Evolutionary conservation across 2,797 vertebrate species (phyloP), one percentile per base, ranked within the genome.

Genomic region (Telmatherina bonti): DNA sequence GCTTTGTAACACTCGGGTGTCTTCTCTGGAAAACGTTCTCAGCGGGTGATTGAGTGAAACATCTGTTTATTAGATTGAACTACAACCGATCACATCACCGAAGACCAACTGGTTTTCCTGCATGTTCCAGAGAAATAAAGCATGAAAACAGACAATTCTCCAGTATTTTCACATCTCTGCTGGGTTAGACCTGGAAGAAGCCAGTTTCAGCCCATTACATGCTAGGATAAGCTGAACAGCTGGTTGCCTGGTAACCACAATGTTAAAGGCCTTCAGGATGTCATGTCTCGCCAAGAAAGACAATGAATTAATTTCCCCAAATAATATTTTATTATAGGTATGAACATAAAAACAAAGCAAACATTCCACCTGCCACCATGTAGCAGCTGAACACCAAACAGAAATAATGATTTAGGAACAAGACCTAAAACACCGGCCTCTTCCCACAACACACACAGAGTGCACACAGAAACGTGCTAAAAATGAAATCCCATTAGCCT

Each of bases 401-500:
- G n/a, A 61, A 54, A 59, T 9, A 76, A 54, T 11, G 22, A 74
- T 62, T 38, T 60, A 62, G 47, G 29, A 7, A 47, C 29, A 56
- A 31, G 12, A 57, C 60, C 20, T 16, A 10, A 45, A 58, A 45
- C 1, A 63, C 49, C 16, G 36, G 41, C 18, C 11, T 18, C 9
- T 59, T 59, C 36, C 36, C 57, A 45, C 67, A 9, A n/a, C 55
- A 65, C 24, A 61, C 66, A 69, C 35, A 35, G 45, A 26, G 12
- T 31, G 24, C 9, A 53, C 20, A 67, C 22, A 41, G 47, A 54
- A 79, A 65, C 74, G 66, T 53, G 79, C 59, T 68, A 62, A 16
- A 26, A 41, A 51, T 55, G 67, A 86, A 54, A 78, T 75, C 78
- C 74, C 30, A 84, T 88, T 82, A 85, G 73, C 82, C 77, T 70